Evolutionary conservation across 2,888 invertebrate genomes (phyloP).

Genomic region (Mesoligia furuncula): DNA sequence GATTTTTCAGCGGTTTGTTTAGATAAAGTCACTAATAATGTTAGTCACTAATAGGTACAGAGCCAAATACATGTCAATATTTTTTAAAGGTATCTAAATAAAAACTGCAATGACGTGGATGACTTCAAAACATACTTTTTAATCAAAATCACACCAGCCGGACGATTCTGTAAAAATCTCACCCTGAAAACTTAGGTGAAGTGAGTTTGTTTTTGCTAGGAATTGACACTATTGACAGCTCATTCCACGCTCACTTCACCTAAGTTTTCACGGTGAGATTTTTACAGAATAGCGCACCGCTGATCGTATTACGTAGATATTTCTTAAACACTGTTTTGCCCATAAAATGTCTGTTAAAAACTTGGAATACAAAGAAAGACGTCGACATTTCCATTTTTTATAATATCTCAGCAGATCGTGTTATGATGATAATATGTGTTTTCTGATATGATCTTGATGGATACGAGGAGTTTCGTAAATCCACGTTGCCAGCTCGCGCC

Average conservation of each 20-base stretch:
- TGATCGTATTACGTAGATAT: background rate
- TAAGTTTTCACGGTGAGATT: too few relatives aligned
- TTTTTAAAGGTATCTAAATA: background rate
- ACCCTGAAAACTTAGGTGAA: too few relatives aligned
- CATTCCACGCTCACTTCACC: too few relatives aligned
- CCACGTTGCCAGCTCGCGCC: constrained; percentile 44
- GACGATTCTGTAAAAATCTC: too few relatives aligned
- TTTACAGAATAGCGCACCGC: too few relatives aligned
- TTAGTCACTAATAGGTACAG: background rate
- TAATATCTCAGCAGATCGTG: constrained; percentile 3
- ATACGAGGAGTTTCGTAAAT: constrained; percentile 33
- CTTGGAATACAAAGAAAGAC: constrained; percentile 15
- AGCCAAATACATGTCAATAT: too few relatives aligned
- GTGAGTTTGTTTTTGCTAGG: too few relatives aligned
- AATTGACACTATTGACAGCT: too few relatives aligned
- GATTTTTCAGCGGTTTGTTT: background rate
- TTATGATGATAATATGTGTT: constrained; percentile 20
- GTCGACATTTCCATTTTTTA: background rate
- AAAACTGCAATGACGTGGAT: background rate
- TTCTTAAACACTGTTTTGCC: background rate
- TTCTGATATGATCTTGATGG: constrained; percentile 27
- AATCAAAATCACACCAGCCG: background rate
- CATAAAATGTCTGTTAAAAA: background rate
- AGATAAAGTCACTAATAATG: constrained; percentile 5
- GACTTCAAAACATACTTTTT: background rate